A percentile compares a stretch with the other conserved stretches of the same genome.
Evolutionary conservation across 1,140 invertebrate species (phyloP).

Genomic region (Papilio xuthus): DNA sequence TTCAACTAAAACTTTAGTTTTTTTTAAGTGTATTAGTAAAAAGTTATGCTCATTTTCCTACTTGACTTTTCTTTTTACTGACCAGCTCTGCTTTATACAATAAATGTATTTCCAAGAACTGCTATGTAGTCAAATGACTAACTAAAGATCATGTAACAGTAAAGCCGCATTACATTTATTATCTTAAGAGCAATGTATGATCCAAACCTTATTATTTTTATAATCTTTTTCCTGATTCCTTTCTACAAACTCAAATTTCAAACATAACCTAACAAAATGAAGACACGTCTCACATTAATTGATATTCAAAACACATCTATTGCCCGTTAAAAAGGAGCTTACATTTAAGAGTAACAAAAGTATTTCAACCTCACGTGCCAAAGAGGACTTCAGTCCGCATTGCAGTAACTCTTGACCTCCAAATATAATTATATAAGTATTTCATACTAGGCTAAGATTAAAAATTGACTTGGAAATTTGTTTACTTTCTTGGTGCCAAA

Average conservation of each 20-base stretch:
- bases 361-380: conserved; percentile 11
- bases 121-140: no score
- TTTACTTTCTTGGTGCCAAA: conserved; percentile 1
- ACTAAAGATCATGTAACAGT: background rate
- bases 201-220: background rate
- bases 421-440: conserved; percentile 46
- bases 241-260: background rate
- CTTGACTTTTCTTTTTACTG: no score
- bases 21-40: no score
- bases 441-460: conserved; percentile 25
- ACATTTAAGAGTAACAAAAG: conserved; percentile 19
- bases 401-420: conserved; percentile 47
- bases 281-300: conserved; percentile 5
- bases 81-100: no score
- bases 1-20: no score
- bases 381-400: conserved; percentile 40
- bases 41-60: no score
- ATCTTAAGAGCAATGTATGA: no score
- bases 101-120: no score
- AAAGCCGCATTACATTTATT: no score
- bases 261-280: background rate
- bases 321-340: background rate
- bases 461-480: background rate
- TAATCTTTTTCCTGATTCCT: background rate
- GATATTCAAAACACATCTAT: background rate